Conservation (phyloP, 1,140 invertebrate genomes). For the Whitmania pigra region DNA sequence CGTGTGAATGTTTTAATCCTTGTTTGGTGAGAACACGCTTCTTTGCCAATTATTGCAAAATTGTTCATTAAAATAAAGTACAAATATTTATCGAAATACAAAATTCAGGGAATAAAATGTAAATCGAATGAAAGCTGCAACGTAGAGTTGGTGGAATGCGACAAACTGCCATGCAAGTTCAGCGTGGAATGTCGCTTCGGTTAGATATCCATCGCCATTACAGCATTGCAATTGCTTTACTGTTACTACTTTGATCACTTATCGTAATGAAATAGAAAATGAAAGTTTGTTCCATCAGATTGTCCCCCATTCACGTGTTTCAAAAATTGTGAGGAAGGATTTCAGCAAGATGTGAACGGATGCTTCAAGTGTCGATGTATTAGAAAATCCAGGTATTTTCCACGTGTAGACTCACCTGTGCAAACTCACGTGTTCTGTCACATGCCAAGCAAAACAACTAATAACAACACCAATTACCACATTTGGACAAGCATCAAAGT, state of each 20-base stretch:
- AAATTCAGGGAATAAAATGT: background rate
- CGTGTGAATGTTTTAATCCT: background rate
- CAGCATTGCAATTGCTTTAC: too few species aligned
- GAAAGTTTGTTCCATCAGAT: background rate
- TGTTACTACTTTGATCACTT: background rate
- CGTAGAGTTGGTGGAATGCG: background rate
- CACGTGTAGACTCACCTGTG: background rate
- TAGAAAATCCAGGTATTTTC: too few species aligned
- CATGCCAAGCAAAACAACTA: too few species aligned
- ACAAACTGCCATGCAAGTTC: too few species aligned
- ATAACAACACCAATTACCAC: too few species aligned
- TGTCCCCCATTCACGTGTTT: background rate
- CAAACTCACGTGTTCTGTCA: background rate
- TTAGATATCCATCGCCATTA: background rate
- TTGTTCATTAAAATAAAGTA: background rate
- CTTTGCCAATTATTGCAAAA: background rate
- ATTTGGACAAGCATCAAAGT: too few species aligned
- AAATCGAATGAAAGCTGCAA: constrained; percentile 1
- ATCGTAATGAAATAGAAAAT: background rate
- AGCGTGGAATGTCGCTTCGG: background rate
- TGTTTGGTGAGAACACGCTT: background rate
- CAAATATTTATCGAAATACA: background rate
- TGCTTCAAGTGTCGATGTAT: background rate
- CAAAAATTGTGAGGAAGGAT: background rate
- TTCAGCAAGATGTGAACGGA: background rate